Evolutionary conservation across 1,140 invertebrate genomes (phyloP).

Genomic region (Drosophila navojoa): DNA sequence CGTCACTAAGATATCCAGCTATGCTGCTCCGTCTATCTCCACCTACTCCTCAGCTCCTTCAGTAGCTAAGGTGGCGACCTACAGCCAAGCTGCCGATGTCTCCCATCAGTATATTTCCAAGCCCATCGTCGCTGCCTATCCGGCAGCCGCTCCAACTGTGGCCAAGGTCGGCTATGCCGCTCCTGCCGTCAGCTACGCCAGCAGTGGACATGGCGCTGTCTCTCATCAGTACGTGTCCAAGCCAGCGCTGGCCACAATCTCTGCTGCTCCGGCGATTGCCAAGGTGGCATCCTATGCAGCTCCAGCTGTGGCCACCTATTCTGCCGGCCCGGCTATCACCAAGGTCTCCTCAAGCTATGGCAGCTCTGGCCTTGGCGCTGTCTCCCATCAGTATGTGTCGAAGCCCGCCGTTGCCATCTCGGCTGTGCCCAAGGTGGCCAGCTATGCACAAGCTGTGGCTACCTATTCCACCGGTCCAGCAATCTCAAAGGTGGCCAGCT

Average conservation of each 20-base stretch:
- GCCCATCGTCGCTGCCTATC: constrained; percentile 45
- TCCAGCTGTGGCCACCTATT: constrained; percentile 29
- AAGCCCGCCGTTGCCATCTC: constrained; percentile 42
- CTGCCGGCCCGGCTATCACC: constrained; percentile 33
- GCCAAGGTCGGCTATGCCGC: constrained; percentile 24
- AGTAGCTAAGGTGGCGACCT: constrained; percentile 44
- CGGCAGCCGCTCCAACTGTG: constrained; percentile 10
- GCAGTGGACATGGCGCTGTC: constrained; percentile 42
- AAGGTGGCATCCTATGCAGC: constrained; percentile 44
- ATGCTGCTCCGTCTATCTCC: constrained; percentile 44
- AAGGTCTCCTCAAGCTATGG: constrained; percentile 41
- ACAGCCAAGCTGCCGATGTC: constrained; percentile 48
- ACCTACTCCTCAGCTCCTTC: constrained; percentile 37
- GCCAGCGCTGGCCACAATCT: constrained; percentile 46
- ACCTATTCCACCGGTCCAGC: constrained; percentile 37
- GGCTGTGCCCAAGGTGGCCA: background rate
- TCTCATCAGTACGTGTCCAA: constrained; percentile 74
- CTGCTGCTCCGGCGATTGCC: constrained; percentile 49
- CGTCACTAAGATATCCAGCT: constrained; percentile 45
- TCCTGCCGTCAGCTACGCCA: constrained; percentile 13
- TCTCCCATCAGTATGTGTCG: constrained; percentile 67
- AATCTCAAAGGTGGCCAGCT: constrained; percentile 37
- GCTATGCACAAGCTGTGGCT: background rate
- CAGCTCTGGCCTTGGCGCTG: constrained; percentile 26
- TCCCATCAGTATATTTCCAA: constrained; percentile 74